A percentile compares a stretch with the other conserved stretches of the same genome.
These are phyloP conservation scores for Drosophila trapezifrons DNA, from an alignment of 1,140 invertebrate species.

Conservation along the genomic window DNA sequence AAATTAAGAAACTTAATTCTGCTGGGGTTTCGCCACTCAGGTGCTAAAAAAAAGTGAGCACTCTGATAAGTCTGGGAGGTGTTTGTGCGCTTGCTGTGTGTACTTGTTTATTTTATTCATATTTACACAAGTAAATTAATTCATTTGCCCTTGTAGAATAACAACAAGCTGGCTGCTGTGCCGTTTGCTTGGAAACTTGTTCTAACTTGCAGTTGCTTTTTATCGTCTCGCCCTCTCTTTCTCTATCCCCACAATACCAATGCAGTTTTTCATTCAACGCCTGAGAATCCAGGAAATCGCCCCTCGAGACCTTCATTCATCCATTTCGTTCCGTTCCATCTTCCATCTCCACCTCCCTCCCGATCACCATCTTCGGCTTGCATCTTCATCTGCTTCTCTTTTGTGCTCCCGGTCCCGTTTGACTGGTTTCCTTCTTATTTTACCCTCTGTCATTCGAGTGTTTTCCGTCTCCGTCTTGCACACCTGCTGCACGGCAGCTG, in stretches of 20 bases:
- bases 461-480: conserved; percentile 21
- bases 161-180: conserved; percentile 34
- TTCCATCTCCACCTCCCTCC: conserved; percentile 39
- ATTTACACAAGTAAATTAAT: conserved; percentile 69
- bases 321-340: conserved; percentile 41
- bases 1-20: conserved; percentile 66
- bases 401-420: conserved; percentile 56
- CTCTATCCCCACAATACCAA: conserved; percentile 39
- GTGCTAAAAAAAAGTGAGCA: conserved; percentile 60
- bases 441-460: conserved; percentile 9
- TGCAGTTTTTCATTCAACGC: conserved; percentile 56
- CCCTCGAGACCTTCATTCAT: conserved; percentile 55
- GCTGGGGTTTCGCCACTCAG: conserved; percentile 46
- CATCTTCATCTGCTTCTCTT: conserved; percentile 33
- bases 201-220: conserved; percentile 29
- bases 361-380: conserved; percentile 16
- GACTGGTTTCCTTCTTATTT: conserved; percentile 67
- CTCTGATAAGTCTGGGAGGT: conserved; percentile 33
- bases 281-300: conserved; percentile 39
- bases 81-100: conserved; percentile 22
- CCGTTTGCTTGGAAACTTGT: conserved; percentile 38
- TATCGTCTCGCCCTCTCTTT: conserved; percentile 4
- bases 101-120: conserved; percentile 70
- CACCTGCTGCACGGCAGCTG: conserved; percentile 75
- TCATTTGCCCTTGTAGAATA: conserved; percentile 72